A percentile compares a stretch with the other conserved stretches of the same genome.
Conservation (phyloP, 1,140 invertebrate genomes). For the Lasaia peninsularis region DNA sequence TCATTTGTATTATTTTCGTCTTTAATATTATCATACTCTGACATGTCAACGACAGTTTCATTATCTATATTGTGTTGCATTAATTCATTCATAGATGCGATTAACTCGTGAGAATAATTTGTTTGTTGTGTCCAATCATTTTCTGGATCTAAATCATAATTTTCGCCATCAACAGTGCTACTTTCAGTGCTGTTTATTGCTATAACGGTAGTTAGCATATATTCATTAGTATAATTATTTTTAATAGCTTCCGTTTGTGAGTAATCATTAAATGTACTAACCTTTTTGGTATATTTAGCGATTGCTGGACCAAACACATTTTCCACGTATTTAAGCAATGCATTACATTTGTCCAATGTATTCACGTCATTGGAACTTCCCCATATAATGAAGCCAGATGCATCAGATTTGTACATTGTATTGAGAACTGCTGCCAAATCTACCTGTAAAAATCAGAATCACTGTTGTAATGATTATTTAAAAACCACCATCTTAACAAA, state of each 20-base stretch:
- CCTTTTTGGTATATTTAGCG: conserved; percentile 49
- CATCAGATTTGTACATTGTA: conserved; percentile 75
- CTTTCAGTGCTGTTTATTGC: not conserved
- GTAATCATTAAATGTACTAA: conserved; percentile 1
- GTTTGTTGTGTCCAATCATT: not conserved
- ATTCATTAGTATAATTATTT: not conserved
- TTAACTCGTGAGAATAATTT: not conserved
- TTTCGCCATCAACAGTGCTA: not conserved
- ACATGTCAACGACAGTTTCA: not conserved
- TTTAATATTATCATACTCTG: no score
- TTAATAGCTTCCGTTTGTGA: not conserved
- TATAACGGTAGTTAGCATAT: not conserved
- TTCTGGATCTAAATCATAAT: not conserved
- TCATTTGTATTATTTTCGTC: no score
- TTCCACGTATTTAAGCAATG: conserved; percentile 79
- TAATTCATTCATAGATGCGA: not conserved
- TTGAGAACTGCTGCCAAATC: conserved; percentile 78
- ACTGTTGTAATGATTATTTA: not conserved
- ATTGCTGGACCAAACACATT: conserved; percentile 79
- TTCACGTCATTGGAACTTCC: conserved; percentile 85
- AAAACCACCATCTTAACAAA: no score
- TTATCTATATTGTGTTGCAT: not conserved
- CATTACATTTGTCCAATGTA: conserved; percentile 79
- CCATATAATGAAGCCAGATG: conserved; percentile 84
- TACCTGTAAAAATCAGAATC: conserved; percentile 65